A percentile compares a stretch with the other conserved stretches of the same genome.
Conservation (phyloP, 2,888 invertebrate genomes). For the Pycnomerus fuliginosus region DNA sequence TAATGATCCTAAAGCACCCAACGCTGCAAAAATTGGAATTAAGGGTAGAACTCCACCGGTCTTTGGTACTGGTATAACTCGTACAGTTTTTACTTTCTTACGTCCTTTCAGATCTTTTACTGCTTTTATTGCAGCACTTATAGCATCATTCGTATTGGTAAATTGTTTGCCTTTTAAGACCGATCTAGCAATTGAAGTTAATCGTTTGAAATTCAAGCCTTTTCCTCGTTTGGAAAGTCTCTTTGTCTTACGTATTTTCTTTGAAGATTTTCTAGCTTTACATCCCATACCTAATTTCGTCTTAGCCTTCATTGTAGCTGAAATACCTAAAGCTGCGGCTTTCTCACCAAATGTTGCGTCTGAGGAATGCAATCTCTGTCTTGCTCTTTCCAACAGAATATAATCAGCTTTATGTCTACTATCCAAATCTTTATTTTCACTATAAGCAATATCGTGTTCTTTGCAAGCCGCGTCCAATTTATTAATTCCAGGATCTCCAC, state of each 20-base stretch:
- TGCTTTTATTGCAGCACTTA: constrained; percentile 1
- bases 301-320: not conserved
- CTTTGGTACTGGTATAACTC: too few species aligned
- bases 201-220: too few species aligned
- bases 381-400: not conserved
- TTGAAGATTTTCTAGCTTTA: not conserved
- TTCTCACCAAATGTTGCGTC: constrained; percentile 3
- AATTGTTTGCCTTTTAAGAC: not conserved
- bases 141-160: not conserved
- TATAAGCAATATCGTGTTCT: constrained; percentile 1
- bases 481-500: constrained; percentile 1
- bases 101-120: not conserved
- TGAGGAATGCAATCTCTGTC: not conserved
- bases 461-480: not conserved
- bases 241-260: too few species aligned
- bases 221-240: too few species aligned
- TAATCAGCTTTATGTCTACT: constrained; percentile 1
- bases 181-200: not conserved
- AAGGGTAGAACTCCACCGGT: too few species aligned
- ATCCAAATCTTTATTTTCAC: not conserved
- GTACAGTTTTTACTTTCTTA: too few species aligned
- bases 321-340: constrained; percentile 1
- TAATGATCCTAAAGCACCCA: too few species aligned
- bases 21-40: too few species aligned
- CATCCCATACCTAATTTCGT: constrained; percentile 1